phyloP scores from a whole-genome alignment of 1,140 invertebrate genomes.

The Heliothis virescens region DNA sequence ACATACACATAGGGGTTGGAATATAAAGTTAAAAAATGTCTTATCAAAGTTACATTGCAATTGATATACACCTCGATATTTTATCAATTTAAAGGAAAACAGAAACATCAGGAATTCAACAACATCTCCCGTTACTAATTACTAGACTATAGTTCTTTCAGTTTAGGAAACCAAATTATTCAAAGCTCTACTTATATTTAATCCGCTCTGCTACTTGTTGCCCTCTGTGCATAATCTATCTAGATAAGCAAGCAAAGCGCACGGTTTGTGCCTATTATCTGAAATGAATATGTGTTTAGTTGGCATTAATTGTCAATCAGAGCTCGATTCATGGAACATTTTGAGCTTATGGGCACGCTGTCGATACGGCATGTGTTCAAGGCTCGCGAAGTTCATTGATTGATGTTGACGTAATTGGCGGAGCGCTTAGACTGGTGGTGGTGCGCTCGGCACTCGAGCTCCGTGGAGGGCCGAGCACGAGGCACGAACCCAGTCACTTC shows the following conservation, averaged over 20 bases:
- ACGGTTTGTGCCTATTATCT: not conserved
- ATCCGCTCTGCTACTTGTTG: not conserved
- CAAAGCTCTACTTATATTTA: conserved; percentile 9
- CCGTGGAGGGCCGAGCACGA: not conserved
- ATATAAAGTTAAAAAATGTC: no score
- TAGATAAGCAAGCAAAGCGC: conserved; percentile 1
- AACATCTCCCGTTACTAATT: no score
- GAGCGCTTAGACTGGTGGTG: no score
- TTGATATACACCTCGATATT: no score
- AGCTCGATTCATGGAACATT: not conserved
- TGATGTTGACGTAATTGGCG: conserved; percentile 56
- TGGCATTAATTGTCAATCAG: not conserved
- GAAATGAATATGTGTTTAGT: conserved; percentile 14
- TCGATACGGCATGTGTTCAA: conserved; percentile 50
- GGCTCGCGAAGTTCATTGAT: conserved; percentile 59
- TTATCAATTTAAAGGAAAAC: no score
- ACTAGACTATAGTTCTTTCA: no score
- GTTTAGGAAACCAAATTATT: not conserved
- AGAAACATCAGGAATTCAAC: no score
- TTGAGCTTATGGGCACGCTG: not conserved
- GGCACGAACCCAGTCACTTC: conserved; percentile 51
- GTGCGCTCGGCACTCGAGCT: conserved; percentile 27
- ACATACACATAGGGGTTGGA: no score
- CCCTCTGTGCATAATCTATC: not conserved
- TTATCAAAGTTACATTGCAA: no score